These are phyloP conservation scores for Polydrusus cervinus DNA, from an alignment of 2,888 invertebrate genomes.

Conservation along the genomic window DNA sequence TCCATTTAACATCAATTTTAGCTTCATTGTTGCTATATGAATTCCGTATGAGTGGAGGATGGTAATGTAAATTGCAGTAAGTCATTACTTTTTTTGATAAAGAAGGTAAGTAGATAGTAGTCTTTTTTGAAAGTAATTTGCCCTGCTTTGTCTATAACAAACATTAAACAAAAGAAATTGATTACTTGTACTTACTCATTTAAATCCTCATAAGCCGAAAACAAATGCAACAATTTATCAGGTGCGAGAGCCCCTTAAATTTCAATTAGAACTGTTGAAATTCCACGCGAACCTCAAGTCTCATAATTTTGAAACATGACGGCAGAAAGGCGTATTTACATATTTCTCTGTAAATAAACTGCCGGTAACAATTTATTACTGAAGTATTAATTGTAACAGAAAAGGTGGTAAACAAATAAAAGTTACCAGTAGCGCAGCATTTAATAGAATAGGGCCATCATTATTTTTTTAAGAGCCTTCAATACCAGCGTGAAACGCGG, in stretches of 20 bases:
- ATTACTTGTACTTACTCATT: conserved; percentile 7
- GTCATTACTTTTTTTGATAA: no score
- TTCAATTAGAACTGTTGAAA: conserved; percentile 64
- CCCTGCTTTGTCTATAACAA: no score
- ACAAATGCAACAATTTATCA: conserved; percentile 20
- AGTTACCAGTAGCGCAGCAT: conserved; percentile 7
- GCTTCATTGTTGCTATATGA: no score
- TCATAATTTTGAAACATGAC: conserved; percentile 65
- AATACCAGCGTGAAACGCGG: no score
- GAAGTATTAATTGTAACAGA: conserved; percentile 65
- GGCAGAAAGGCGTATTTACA: conserved; percentile 65
- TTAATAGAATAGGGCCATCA: no score
- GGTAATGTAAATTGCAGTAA: no score
- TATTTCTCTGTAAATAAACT: conserved; percentile 66
- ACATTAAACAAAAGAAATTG: background rate
- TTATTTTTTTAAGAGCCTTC: no score
- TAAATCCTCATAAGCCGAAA: conserved; percentile 12
- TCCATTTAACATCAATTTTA: no score
- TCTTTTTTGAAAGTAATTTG: no score
- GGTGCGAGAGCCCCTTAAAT: conserved; percentile 55
- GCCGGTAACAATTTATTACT: conserved; percentile 67
- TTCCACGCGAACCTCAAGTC: conserved; percentile 63
- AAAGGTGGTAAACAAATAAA: conserved; percentile 45
- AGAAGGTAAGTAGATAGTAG: no score
- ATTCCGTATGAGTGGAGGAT: no score